These are phyloP conservation scores for Mormyrus hasselquistii DNA, from an alignment of 2,797 vertebrate genomes.

Conservation along the genomic window DNA sequence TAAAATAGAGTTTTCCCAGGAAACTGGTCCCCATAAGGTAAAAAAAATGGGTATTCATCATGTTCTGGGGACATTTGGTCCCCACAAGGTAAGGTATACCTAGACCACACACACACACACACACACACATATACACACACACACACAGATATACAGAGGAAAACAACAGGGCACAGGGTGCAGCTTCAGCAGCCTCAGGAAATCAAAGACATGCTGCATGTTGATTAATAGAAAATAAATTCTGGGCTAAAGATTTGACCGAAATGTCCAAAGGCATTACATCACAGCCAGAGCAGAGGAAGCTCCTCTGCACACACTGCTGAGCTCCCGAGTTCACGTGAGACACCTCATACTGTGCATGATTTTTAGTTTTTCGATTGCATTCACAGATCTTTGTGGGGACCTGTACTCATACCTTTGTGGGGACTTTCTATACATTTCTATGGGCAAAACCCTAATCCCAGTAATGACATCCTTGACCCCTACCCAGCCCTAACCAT, in stretches of 20 bases:
- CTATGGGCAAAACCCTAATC: too few species aligned
- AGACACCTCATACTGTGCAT: neutral
- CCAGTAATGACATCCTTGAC: too few species aligned
- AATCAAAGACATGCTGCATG: neutral
- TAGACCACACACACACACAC: too few species aligned
- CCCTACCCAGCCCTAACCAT: too few species aligned
- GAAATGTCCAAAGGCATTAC: neutral
- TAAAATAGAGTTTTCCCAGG: neutral
- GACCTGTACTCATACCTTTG: too few species aligned
- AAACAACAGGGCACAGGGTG: neutral
- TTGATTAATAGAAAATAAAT: slow-evolving; percentile 15
- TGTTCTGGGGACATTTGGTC: too few species aligned
- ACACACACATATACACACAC: neutral
- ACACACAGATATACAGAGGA: neutral
- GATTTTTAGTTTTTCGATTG: too few species aligned
- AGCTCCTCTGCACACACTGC: neutral
- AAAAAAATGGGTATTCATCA: too few species aligned
- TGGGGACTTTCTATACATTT: too few species aligned
- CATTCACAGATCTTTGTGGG: too few species aligned
- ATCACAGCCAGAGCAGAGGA: neutral
- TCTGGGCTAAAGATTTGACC: neutral
- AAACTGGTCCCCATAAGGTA: too few species aligned
- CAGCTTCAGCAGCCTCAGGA: neutral
- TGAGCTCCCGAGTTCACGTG: neutral
- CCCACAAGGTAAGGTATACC: too few species aligned